Percentiles rank a stretch among this genome's conserved stretches.
Evolutionary conservation across 2,888 invertebrate species (phyloP).

Genomic region (Ernsta delagoae): DNA sequence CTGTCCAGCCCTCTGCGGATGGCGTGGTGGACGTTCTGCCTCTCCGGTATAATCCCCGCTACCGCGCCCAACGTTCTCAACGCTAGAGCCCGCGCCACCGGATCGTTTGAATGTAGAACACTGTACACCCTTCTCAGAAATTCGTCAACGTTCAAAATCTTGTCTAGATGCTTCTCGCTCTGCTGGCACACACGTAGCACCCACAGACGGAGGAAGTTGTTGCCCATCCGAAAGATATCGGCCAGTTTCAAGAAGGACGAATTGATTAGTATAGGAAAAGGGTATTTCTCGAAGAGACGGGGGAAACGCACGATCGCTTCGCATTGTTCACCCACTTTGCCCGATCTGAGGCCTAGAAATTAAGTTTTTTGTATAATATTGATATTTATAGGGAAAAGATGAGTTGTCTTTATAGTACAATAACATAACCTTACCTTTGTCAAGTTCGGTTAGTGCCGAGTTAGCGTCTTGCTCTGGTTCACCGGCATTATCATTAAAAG

Average conservation of each 20-base stretch:
- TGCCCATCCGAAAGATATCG: constrained; percentile 96
- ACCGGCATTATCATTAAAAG: constrained; percentile 88
- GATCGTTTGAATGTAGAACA: constrained; percentile 98
- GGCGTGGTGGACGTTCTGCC: constrained; percentile 97
- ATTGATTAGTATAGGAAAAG: constrained; percentile 98
- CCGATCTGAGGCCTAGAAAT: constrained; percentile 92
- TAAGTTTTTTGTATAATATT: not conserved
- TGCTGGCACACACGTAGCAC: constrained; percentile 97
- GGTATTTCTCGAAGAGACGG: constrained; percentile 97
- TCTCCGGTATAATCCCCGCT: constrained; percentile 96
- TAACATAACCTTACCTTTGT: no score
- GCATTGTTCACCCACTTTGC: constrained; percentile 97
- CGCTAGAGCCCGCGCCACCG: constrained; percentile 96
- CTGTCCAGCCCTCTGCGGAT: constrained; percentile 96
- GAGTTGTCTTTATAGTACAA: no score
- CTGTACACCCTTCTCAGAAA: constrained; percentile 93
- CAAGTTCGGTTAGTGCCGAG: no score
- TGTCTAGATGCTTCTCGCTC: constrained; percentile 97
- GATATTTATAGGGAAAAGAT: no score
- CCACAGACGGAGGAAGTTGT: constrained; percentile 96
- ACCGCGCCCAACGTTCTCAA: constrained; percentile 95
- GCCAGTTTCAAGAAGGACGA: constrained; percentile 97
- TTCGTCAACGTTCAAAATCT: constrained; percentile 97
- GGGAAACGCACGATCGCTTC: constrained; percentile 98
- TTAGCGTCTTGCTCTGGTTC: constrained; percentile 94